These are phyloP conservation scores for Diaperis boleti DNA, from an alignment of 2,888 invertebrate genomes.

Conservation along the genomic window DNA sequence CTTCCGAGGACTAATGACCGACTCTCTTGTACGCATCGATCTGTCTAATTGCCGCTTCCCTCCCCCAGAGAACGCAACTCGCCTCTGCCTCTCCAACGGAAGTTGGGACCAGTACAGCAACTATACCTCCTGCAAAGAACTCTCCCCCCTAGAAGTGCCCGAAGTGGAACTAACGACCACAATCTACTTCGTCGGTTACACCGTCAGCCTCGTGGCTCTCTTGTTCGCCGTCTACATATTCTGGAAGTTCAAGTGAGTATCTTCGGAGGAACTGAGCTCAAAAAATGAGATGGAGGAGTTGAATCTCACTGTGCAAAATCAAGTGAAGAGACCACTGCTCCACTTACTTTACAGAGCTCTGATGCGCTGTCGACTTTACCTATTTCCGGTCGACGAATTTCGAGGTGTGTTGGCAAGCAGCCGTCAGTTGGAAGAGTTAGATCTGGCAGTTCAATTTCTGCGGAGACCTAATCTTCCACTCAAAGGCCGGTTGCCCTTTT, in stretches of 20 bases:
- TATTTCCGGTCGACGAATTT: neutral
- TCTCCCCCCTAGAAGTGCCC: conserved; percentile 44
- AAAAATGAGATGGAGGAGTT: conserved; percentile 65
- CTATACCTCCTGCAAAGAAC: conserved; percentile 77
- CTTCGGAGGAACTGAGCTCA: conserved; percentile 22
- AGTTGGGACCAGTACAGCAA: conserved; percentile 82
- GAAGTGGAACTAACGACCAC: conserved; percentile 77
- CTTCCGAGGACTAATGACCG: neutral
- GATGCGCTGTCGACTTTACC: neutral
- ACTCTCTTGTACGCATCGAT: neutral
- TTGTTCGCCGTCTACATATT: conserved; percentile 86
- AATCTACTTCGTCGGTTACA: conserved; percentile 87
- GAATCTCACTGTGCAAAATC: conserved; percentile 64
- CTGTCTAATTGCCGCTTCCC: neutral
- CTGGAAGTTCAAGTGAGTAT: conserved; percentile 86
- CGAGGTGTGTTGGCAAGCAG: conserved; percentile 33
- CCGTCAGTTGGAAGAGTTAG: conserved; percentile 61
- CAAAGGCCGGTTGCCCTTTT: conserved; percentile 47
- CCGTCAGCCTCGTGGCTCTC: conserved; percentile 82
- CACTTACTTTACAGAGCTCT: conserved; percentile 59
- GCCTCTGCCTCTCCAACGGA: conserved; percentile 79
- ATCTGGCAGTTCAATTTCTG: conserved; percentile 57
- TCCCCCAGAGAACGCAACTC: conserved; percentile 82
- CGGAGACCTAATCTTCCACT: conserved; percentile 60
- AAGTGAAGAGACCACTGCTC: conserved; percentile 66